These are phyloP conservation scores for Synchiropus splendidus DNA, from an alignment of 2,113 vertebrate species.

Conservation along the genomic window DNA sequence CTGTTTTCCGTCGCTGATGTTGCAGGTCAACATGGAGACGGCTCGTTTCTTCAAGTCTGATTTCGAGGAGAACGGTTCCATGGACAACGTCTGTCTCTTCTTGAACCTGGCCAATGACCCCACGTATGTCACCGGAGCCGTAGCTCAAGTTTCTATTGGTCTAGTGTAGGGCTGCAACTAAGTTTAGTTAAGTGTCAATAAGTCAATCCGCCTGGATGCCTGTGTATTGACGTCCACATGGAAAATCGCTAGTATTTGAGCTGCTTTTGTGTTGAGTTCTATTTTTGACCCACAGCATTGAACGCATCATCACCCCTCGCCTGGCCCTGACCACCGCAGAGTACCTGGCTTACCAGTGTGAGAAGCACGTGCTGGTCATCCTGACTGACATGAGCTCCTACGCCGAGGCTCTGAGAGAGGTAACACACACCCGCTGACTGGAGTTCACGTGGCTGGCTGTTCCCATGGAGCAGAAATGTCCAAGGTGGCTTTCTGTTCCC, in stretches of 20 bases:
- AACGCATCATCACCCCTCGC: constrained; percentile 76
- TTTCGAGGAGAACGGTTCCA: constrained; percentile 76
- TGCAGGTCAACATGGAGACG: constrained; percentile 80
- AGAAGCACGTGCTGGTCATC: constrained; percentile 77
- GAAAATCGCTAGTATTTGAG: neutral
- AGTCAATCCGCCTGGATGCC: no score
- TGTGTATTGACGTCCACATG: no score
- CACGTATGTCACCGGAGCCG: constrained; percentile 52
- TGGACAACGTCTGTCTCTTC: constrained; percentile 79
- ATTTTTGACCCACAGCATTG: constrained; percentile 54
- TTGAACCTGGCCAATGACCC: constrained; percentile 75
- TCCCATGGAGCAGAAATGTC: neutral
- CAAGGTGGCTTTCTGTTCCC: no score
- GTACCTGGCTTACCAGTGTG: constrained; percentile 77
- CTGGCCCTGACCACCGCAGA: constrained; percentile 72
- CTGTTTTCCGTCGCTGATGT: no score
- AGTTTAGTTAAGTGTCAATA: no score
- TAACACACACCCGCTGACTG: constrained; percentile 15
- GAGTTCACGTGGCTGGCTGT: no score
- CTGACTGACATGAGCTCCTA: constrained; percentile 79
- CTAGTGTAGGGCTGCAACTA: no score
- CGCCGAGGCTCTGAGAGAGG: constrained; percentile 75
- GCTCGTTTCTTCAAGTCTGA: constrained; percentile 77
- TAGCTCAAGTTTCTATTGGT: no score
- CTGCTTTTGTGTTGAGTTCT: neutral